phyloP scores from a whole-genome alignment of 2,888 invertebrate species.

The Stenichneumon culpator region DNA sequence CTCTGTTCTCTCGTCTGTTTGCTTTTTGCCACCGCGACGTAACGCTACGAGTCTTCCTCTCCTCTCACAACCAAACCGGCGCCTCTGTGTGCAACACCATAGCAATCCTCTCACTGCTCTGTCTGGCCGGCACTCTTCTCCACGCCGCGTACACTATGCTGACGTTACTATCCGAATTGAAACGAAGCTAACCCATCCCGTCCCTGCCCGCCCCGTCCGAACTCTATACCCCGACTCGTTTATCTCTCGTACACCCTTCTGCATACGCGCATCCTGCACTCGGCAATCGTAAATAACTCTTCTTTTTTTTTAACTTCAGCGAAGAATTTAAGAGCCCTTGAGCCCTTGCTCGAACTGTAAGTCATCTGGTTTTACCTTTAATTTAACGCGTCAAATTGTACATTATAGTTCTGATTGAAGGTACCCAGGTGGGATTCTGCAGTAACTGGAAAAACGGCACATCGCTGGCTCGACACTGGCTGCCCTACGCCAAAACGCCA shows the following conservation, averaged over 20 bases:
- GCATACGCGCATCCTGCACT: slow-evolving; percentile 36
- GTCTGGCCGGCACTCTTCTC: slow-evolving; percentile 41
- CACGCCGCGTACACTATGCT: slow-evolving; percentile 58
- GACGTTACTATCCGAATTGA: slow-evolving; percentile 73
- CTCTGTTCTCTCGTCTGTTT: slow-evolving; percentile 53
- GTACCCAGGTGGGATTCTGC: too few relatives aligned
- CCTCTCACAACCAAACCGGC: slow-evolving; percentile 24
- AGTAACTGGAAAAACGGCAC: too few relatives aligned
- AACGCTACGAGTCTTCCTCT: slow-evolving; percentile 37
- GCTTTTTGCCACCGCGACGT: slow-evolving; percentile 60
- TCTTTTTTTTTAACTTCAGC: slow-evolving; percentile 1
- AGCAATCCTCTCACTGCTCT: slow-evolving; percentile 36
- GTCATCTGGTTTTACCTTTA: background rate
- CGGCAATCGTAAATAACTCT: slow-evolving; percentile 49
- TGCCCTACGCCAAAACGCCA: too few relatives aligned
- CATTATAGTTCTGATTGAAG: background rate
- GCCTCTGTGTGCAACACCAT: slow-evolving; percentile 18
- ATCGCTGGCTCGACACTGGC: too few relatives aligned
- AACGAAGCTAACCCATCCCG: slow-evolving; percentile 55
- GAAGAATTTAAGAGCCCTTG: background rate
- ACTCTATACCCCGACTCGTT: slow-evolving; percentile 41
- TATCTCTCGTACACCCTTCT: slow-evolving; percentile 55
- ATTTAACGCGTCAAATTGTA: background rate
- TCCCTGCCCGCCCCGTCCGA: background rate
- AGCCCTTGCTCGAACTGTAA: background rate